Percentiles rank a stretch among this genome's conserved stretches.
phyloP scores from a whole-genome alignment of 2,113 vertebrate genomes.

The Glaucomys volans region DNA sequence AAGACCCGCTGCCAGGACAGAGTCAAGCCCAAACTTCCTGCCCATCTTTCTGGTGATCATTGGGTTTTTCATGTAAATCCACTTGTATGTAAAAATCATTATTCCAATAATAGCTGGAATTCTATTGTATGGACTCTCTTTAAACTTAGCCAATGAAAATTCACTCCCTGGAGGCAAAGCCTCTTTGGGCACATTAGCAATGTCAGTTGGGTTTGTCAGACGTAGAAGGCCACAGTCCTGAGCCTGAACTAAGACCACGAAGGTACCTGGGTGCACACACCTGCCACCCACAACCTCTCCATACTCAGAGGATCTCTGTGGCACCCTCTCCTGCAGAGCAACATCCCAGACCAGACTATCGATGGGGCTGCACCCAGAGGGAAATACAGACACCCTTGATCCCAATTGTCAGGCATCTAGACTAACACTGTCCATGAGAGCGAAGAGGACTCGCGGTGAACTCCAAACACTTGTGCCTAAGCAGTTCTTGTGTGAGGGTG shows the following conservation, averaged over 20 bases:
- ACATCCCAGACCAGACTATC: not conserved
- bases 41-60: not conserved
- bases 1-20: not conserved
- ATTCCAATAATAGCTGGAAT: not conserved
- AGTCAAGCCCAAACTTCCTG: not conserved
- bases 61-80: not conserved
- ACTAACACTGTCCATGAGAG: not conserved
- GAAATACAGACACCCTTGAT: not conserved
- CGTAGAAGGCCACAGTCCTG: not conserved
- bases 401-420: not conserved
- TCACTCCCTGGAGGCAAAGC: not conserved
- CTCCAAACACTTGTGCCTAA: not conserved
- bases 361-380: not conserved
- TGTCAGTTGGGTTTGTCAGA: not conserved
- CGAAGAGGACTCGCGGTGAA: not conserved
- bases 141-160: not conserved
- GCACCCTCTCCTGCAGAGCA: accelerated
- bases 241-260: not conserved
- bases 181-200: not conserved
- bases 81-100: not conserved
- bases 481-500: not conserved
- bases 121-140: not conserved
- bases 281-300: not conserved
- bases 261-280: accelerated
- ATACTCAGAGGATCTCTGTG: not conserved